Conservation (phyloP, 2,888 invertebrate species). For the Heliconius ismenius region DNA sequence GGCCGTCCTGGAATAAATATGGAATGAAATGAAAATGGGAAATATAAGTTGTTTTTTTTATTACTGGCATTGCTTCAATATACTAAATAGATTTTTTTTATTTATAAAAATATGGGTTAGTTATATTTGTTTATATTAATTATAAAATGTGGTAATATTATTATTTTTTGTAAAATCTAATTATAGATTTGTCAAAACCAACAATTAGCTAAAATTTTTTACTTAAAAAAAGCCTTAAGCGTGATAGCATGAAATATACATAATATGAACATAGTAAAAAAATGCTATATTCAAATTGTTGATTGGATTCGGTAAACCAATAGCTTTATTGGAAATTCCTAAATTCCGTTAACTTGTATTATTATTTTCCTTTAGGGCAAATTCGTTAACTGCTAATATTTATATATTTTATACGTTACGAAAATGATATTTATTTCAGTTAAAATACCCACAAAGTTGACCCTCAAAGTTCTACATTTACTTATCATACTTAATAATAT, state of each 20-base stretch:
- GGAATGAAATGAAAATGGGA: neutral
- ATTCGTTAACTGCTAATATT: neutral
- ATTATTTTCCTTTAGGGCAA: neutral
- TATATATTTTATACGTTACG: neutral
- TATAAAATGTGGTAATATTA: neutral
- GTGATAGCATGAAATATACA: neutral
- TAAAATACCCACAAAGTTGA: neutral
- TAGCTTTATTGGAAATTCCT: neutral
- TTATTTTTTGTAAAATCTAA: too few relatives aligned
- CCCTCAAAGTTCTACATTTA: neutral
- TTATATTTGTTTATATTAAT: neutral
- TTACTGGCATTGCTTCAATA: neutral
- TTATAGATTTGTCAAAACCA: too few relatives aligned
- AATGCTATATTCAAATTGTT: neutral
- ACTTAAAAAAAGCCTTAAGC: neutral
- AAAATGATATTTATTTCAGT: neutral
- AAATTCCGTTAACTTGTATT: neutral
- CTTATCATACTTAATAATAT: too few relatives aligned
- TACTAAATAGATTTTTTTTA: neutral
- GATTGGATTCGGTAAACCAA: neutral
- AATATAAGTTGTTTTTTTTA: neutral
- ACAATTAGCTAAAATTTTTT: neutral
- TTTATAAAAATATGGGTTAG: neutral
- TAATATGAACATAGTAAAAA: too few relatives aligned
- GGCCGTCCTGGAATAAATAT: conserved; percentile 58